Evolutionary conservation across 2,113 vertebrate genomes (phyloP).

Genomic region (Bucco capensis): DNA sequence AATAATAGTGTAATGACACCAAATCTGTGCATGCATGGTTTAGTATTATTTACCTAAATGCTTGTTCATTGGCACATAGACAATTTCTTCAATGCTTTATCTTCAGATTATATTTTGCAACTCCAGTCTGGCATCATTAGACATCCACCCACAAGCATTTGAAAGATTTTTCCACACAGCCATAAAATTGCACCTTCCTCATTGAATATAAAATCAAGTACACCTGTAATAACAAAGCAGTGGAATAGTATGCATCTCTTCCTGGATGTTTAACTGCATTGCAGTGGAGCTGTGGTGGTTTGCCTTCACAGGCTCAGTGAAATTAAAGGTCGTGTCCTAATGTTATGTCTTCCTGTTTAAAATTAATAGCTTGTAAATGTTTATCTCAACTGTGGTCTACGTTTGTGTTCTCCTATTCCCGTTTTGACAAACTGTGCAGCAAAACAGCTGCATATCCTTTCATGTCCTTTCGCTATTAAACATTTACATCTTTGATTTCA

Average conservation of each 20-base stretch:
- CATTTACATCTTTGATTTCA: not conserved
- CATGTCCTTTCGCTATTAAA: not conserved
- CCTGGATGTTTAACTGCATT: not conserved
- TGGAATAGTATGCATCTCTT: not conserved
- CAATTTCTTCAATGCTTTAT: not conserved
- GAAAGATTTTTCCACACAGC: constrained; percentile 18
- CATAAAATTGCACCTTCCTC: constrained; percentile 38
- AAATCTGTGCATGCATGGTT: not conserved
- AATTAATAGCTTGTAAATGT: constrained; percentile 35
- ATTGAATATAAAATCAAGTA: not conserved
- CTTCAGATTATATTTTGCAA: not conserved
- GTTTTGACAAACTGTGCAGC: not conserved
- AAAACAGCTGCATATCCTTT: constrained; percentile 9
- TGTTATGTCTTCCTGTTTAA: constrained; percentile 11
- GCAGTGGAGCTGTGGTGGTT: not conserved
- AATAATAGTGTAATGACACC: not conserved
- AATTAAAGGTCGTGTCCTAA: not conserved
- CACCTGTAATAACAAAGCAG: constrained; percentile 62
- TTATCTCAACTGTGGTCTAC: not conserved
- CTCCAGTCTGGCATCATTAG: constrained; percentile 9
- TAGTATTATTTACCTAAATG: constrained; percentile 16
- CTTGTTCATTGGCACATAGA: not conserved
- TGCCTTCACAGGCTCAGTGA: not conserved
- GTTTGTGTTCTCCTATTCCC: not conserved
- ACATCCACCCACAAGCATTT: not conserved